Base-by-base conservation (phyloP, 2,113 vertebrate species). In the Pterophyllum scalare region DNA sequence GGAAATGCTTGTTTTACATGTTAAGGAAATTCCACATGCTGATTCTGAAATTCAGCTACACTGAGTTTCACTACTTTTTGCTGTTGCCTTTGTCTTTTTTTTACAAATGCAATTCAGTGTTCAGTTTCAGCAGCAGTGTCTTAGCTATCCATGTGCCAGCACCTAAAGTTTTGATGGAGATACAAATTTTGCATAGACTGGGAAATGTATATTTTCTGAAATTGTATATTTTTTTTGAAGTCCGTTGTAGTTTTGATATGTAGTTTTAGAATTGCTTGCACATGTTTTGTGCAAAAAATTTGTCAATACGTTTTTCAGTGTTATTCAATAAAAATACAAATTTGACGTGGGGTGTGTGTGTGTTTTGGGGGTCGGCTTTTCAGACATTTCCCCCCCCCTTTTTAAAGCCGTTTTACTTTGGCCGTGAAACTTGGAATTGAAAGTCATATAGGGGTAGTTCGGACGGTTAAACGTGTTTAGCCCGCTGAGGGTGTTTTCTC, bases 131-230 rank as follows among this genome's bases (percentile, higher is more conserved):
- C 28, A 74, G 77, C 77, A 75, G 74, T 87, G 76, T 88, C 75
- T 81, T 52, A 31, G 67, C 57, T 61, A 74, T 82, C 58, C 49
- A 54, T 19, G 58, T 85, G 61, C 57, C 75, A 85, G 52, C 65
- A 77, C 54, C 87, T 84, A 52, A 6, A 43, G 43, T 89, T 86
- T 84, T 80, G 15, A 65, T 24, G 46, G 67, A 85, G 75, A 84
- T 60, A 85, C 86, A 87, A 82, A 87, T 57, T 94, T 93, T 91
- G 74, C 93, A 83, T 93, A 87, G 80, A 93, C 88, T 90, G 90
- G 90, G 87, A 94, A 92, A 91, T 96, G 94, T 96, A 96, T 95
- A 95, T 95, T 93, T 94, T 95, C 90, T 88, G 64, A 94, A 95
- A 94, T 95, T 96, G 95, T 96, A 94, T 90, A 94, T 93, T 59